Base-by-base conservation (phyloP, 1,140 invertebrate species). In the Apis dorsata region DNA sequence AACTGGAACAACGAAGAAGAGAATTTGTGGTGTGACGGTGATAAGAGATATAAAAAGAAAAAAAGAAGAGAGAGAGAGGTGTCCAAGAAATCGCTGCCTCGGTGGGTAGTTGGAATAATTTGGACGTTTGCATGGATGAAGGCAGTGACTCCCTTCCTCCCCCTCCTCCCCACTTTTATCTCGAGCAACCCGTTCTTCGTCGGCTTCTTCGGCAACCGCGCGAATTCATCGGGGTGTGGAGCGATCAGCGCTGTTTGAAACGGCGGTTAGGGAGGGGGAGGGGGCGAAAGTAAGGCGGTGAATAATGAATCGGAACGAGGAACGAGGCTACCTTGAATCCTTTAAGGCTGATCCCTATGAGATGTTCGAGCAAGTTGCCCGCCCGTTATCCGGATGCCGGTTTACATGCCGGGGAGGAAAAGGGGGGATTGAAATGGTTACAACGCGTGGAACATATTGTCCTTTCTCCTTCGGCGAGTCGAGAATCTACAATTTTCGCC, bases 101-200 rank as follows among this genome's bases (percentile, higher is more conserved):
- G 55, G 78, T 59, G 83, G 65, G 62, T 84, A 88, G 86, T 85
- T 85, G 83, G 90, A 76, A 91, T 91, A 91, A 91, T 91, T 90
- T 84, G 28, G 78, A 86, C 89, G 90, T 91, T 91, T 91, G 88
- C 89, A 91, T 91, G 86, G 84, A 90, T 91, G 86, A 90, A 81
- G 81, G 53, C 60, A 62, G 72, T 44, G 65, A 51, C 1, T 28
- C 10, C 8, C 5, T 44, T 0, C 34, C 5, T 7, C 4, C 34
- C 5, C 34, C 34, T 44, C 34, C 5, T 44, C 34, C 5, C 66
- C 44, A 13, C 21, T 55, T 62, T 55, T 24, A 62, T 34, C 24
- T 53, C 17, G 3, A 5, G 34, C 76, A 83, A 84, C 62, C 55
- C 60, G 72, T 62, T 53, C 24, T 72, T 60, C 51, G 68, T 78